Conservation (phyloP, 2,888 invertebrate species). For the Brachycybe producta region DNA sequence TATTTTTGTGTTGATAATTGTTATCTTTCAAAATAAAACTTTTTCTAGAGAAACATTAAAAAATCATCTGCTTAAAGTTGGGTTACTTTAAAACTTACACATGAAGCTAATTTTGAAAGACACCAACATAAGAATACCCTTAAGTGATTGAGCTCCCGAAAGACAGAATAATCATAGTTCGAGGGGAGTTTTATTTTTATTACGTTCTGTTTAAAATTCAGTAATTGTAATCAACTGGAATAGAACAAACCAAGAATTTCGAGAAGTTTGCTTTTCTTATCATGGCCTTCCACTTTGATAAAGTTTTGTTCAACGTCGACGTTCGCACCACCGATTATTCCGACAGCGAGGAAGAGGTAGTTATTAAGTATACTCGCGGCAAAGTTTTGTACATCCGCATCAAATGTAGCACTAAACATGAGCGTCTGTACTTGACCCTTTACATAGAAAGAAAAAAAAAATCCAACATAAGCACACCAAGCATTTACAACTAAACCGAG, state of each 20-base stretch:
- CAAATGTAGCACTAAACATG: conserved; percentile 69
- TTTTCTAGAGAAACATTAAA: too few relatives aligned
- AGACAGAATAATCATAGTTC: too few relatives aligned
- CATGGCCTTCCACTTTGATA: conserved; percentile 43
- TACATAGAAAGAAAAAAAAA: conserved; percentile 22
- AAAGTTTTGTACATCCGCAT: conserved; percentile 55
- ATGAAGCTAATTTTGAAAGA: too few relatives aligned
- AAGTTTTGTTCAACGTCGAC: conserved; percentile 71
- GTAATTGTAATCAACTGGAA: background rate
- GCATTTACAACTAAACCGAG: background rate
- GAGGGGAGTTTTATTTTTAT: too few relatives aligned
- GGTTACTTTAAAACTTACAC: too few relatives aligned
- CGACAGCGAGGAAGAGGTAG: conserved; percentile 80
- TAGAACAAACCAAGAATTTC: conserved; percentile 43
- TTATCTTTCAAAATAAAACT: too few relatives aligned
- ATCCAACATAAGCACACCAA: too few relatives aligned
- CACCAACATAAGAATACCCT: too few relatives aligned
- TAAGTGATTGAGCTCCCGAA: too few relatives aligned
- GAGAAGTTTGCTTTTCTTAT: conserved; percentile 60
- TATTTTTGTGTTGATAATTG: too few relatives aligned
- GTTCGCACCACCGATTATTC: conserved; percentile 85
- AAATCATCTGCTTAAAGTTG: too few relatives aligned
- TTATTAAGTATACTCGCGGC: conserved; percentile 58
- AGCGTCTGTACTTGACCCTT: conserved; percentile 49
- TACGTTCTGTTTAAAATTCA: too few relatives aligned